Percentiles rank a stretch among this genome's conserved stretches.
Conservation (phyloP, 1,140 invertebrate genomes). For the Octopus bimaculoides region DNA sequence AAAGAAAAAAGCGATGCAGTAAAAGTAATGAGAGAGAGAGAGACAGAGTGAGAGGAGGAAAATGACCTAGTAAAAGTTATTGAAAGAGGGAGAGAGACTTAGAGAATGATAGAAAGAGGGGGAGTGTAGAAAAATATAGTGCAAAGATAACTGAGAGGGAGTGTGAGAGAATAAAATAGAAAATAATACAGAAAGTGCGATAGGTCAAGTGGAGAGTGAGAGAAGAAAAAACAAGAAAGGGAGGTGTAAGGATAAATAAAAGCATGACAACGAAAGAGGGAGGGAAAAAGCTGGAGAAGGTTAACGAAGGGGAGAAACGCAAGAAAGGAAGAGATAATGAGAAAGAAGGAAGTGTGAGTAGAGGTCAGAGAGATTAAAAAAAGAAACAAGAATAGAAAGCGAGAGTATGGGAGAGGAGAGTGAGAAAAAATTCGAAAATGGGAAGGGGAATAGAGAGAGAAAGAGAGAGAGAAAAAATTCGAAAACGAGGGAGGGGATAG, state of each 20-base stretch:
- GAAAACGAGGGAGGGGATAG: background rate
- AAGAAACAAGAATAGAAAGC: background rate
- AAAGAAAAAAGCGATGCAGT: background rate
- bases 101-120: background rate
- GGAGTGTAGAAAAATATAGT: too few species aligned
- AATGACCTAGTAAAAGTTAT: background rate
- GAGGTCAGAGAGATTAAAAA: background rate
- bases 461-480: background rate
- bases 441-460: background rate
- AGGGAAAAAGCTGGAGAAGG: background rate
- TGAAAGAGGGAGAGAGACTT: background rate
- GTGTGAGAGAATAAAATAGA: background rate
- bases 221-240: background rate
- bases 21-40: background rate
- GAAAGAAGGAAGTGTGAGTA: background rate
- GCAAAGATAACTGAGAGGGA: background rate
- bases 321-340: background rate
- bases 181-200: background rate
- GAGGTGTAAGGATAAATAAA: background rate
- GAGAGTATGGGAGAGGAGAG: background rate
- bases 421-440: background rate
- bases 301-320: background rate
- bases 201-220: background rate
- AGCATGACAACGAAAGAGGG: background rate
- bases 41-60: background rate